These are phyloP conservation scores for Chrysolina americana DNA, from an alignment of 2,888 invertebrate species.

Conservation along the genomic window DNA sequence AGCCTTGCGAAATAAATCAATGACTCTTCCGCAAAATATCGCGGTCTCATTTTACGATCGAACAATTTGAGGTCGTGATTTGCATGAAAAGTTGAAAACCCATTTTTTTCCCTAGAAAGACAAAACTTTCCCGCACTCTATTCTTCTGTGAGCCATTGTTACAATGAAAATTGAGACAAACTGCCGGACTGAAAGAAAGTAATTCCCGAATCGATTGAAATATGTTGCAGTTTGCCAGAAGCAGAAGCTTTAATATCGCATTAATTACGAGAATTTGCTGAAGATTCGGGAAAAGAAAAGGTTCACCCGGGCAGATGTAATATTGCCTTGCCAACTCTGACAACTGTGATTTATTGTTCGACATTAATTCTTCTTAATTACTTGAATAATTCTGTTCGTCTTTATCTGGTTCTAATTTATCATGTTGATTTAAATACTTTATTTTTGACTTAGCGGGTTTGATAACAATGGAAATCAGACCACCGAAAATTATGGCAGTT, in stretches of 20 bases:
- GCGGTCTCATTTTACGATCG: conserved; percentile 30
- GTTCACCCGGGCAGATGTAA: conserved; percentile 21
- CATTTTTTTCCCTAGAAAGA: conserved; percentile 24
- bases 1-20: conserved; percentile 15
- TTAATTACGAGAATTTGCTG: conserved; percentile 29
- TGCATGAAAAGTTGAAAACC: conserved; percentile 29
- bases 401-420: conserved; percentile 18
- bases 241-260: conserved; percentile 32
- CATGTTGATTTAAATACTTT: conserved; percentile 18
- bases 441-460: conserved; percentile 14
- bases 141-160: conserved; percentile 27
- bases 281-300: conserved; percentile 26
- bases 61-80: conserved; percentile 36
- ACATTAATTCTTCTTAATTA: conserved; percentile 31
- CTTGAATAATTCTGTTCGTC: conserved; percentile 25
- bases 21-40: conserved; percentile 19
- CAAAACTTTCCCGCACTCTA: conserved; percentile 21
- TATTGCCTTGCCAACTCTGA: conserved; percentile 21
- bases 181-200: conserved; percentile 40
- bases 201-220: conserved; percentile 55
- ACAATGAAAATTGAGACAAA: conserved; percentile 31
- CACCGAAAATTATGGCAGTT: background rate
- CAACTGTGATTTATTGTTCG: conserved; percentile 27
- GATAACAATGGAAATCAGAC: background rate
- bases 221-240: conserved; percentile 52